phyloP scores from a whole-genome alignment of 2,113 vertebrate species.

The Prinia subflava region DNA sequence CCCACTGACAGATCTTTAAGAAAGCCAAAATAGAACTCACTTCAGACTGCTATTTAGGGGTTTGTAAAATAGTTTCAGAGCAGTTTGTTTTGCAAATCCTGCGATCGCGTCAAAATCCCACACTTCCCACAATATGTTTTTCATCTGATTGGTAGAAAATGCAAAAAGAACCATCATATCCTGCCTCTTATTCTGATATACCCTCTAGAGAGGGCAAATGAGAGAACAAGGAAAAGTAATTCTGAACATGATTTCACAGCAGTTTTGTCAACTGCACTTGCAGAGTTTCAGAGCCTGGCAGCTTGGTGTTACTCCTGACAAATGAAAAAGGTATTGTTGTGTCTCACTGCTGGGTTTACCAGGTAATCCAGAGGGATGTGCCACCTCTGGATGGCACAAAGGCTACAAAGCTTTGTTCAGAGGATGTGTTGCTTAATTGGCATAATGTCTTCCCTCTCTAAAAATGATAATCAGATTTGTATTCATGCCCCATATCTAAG shows the following conservation, averaged over 20 bases:
- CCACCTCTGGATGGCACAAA: too few species aligned
- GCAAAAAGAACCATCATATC: background rate
- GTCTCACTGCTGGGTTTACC: background rate
- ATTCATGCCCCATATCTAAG: background rate
- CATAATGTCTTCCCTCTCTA: background rate
- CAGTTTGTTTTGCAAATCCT: conserved; percentile 26
- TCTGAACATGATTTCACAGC: background rate
- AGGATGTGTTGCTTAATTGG: background rate
- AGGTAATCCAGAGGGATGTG: background rate
- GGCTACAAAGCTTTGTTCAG: background rate
- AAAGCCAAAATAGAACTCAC: background rate
- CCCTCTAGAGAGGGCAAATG: background rate
- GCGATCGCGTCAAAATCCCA: background rate
- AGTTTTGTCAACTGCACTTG: background rate
- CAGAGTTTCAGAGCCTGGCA: background rate
- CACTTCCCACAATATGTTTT: conserved; percentile 1
- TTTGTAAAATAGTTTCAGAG: conserved; percentile 46
- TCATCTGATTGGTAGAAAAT: background rate
- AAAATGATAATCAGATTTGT: background rate
- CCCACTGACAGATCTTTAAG: conserved; percentile 1
- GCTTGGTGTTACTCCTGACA: background rate
- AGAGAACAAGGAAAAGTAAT: background rate
- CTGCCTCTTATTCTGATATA: background rate
- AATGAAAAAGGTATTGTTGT: background rate
- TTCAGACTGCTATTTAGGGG: conserved; percentile 40